Evolutionary conservation across 2,797 vertebrate genomes (phyloP).

Genomic region (Acipenser transmontanus): DNA sequence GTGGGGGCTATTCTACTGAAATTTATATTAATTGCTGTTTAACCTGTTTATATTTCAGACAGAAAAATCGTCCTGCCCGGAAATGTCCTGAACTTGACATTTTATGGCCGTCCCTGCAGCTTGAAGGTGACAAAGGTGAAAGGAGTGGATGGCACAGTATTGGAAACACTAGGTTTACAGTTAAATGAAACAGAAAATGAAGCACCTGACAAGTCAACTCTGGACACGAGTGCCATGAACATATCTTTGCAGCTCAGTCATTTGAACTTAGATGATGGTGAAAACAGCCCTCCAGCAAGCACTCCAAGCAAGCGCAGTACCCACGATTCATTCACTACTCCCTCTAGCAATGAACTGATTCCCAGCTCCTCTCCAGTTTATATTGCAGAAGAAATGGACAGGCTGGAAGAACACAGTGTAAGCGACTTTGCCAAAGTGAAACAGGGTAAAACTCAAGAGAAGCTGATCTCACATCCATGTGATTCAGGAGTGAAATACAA

Average conservation of each 20-base stretch:
- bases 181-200: constrained; percentile 1
- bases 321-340: constrained; percentile 5
- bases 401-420: constrained; percentile 12
- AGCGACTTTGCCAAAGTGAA: constrained; percentile 14
- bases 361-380: constrained; percentile 19
- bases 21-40: neutral
- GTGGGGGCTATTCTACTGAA: too few relatives aligned
- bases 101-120: constrained; percentile 72
- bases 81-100: constrained; percentile 66
- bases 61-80: constrained; percentile 79
- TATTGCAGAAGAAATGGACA: constrained; percentile 13
- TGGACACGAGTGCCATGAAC: constrained; percentile 55
- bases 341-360: constrained; percentile 15
- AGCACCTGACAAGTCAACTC: constrained; percentile 24
- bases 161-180: constrained; percentile 22
- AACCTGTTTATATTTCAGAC: constrained; percentile 47
- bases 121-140: constrained; percentile 61
- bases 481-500: constrained; percentile 32
- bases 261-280: constrained; percentile 56
- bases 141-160: constrained; percentile 67
- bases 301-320: constrained; percentile 46
- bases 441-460: neutral
- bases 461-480: constrained; percentile 35
- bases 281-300: constrained; percentile 39
- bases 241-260: constrained; percentile 66